Evolutionary conservation across 2,113 vertebrate species (phyloP).

Genomic region (Ploceus nigricollis): DNA sequence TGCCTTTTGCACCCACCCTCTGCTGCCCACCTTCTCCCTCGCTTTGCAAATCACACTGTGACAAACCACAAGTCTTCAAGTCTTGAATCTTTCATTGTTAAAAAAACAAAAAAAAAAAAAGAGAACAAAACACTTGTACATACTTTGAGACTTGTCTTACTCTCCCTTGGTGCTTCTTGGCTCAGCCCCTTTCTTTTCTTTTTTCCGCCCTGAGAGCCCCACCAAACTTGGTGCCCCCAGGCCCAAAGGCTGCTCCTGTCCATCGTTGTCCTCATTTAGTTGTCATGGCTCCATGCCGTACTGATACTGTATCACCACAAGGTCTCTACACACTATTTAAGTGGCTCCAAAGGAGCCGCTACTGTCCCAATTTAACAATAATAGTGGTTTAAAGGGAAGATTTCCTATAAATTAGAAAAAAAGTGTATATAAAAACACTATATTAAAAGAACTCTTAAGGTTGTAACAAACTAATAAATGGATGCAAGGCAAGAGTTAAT

Average conservation of each 20-base stretch:
- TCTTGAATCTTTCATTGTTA: constrained; percentile 12
- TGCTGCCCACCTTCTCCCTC: not conserved
- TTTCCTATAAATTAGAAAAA: constrained; percentile 65
- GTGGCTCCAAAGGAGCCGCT: constrained; percentile 46
- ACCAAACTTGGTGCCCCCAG: constrained; percentile 57
- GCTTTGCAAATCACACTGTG: not conserved
- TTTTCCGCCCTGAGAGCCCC: constrained; percentile 57
- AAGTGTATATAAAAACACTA: constrained; percentile 66
- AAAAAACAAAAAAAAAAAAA: not conserved
- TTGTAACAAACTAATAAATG: constrained; percentile 56
- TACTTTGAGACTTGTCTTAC: constrained; percentile 64
- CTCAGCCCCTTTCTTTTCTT: constrained; percentile 57
- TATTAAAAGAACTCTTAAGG: constrained; percentile 63
- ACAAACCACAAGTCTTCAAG: constrained; percentile 13
- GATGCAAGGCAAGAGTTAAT: constrained; percentile 55
- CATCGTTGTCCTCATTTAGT: constrained; percentile 65
- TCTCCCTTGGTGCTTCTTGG: constrained; percentile 60
- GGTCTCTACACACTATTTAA: constrained; percentile 49
- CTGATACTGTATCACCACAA: constrained; percentile 56
- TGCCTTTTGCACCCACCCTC: not conserved
- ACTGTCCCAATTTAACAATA: constrained; percentile 57
- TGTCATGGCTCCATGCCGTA: constrained; percentile 54
- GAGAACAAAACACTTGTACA: constrained; percentile 65
- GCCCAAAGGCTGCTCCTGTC: constrained; percentile 53
- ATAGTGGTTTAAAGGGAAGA: constrained; percentile 53